Evolutionary conservation across 2,888 invertebrate genomes (phyloP), one percentile per base, ranked within the genome.

Genomic region (Troglohyphantes excavatus): DNA sequence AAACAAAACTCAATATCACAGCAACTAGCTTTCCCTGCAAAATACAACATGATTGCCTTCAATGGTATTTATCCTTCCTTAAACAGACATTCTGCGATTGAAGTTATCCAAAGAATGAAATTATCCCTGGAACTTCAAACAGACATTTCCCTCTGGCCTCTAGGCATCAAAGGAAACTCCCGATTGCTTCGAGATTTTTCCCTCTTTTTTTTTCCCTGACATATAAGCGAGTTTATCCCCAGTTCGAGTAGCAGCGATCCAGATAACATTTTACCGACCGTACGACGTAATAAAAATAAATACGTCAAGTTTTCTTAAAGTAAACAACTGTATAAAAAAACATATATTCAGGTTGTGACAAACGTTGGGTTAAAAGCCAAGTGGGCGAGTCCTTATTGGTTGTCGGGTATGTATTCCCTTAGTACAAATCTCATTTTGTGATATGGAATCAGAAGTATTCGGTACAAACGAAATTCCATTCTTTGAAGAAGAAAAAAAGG

Each of bases 11-110:
- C 75, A 59, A 29, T 59, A 59, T 29, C 53, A 59, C 26, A 19
- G 75, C 26, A 53, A 26, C 21, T 75, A 19, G n/a, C 53, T 27
- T 29, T 59, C 19, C 29, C 75, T 29, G 61, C 27, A 75, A 61
- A 75, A 27, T 75, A 59, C 53, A 19, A 53, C 29, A 61, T 75
- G 75, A 75, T 75, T 75, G 75, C 61, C 33, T 33, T 61, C 29
- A 61, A 75, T 33, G 61, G 21, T 75, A 19, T 46, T 75, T 75
- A 27, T 75, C 29, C 53, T 75, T 73, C 23, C 72, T 53, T 75
- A 75, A 75, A 75, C 29, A 75, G 75, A 75, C 29, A 61, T 59
- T 59, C 59, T 61, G 33, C 3, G 21, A 27, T 61, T 33, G 26
- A 53, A 53, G 27, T 53, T 73, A 73, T 39, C 39, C 68, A 21